Conservation (phyloP, 2,113 vertebrate genomes). For the Ciconia maguari region DNA sequence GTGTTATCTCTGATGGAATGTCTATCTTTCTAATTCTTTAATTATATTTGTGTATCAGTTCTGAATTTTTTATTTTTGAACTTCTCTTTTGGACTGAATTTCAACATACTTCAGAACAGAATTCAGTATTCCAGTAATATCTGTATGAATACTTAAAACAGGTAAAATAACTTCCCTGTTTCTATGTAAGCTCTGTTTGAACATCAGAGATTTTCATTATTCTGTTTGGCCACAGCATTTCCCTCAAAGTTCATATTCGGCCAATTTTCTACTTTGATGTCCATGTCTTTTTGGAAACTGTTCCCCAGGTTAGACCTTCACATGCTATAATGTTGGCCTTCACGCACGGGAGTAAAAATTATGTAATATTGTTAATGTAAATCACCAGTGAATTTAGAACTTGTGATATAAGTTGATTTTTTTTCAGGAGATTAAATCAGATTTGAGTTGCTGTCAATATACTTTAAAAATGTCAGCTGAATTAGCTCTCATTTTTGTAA, state of each 20-base stretch:
- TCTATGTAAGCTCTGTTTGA: background rate
- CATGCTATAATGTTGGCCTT: background rate
- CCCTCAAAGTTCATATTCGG: background rate
- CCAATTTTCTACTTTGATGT: background rate
- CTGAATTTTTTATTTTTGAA: background rate
- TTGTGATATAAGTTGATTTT: background rate
- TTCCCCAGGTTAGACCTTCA: background rate
- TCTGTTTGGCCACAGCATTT: background rate
- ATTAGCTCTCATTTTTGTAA: background rate
- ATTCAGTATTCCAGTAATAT: background rate
- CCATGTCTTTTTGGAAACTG: background rate
- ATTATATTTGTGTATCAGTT: background rate
- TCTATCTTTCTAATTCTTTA: background rate
- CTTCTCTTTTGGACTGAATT: background rate
- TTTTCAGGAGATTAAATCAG: background rate
- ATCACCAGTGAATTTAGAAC: background rate
- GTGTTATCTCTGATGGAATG: background rate
- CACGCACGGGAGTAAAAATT: background rate
- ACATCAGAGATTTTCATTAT: background rate
- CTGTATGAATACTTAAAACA: background rate
- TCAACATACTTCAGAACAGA: background rate
- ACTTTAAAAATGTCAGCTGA: background rate
- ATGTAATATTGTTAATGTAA: background rate
- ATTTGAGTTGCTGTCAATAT: background rate
- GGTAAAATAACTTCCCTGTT: slow-evolving; percentile 12